Conservation (phyloP, 2,113 vertebrate genomes). For the Vidua chalybeata region DNA sequence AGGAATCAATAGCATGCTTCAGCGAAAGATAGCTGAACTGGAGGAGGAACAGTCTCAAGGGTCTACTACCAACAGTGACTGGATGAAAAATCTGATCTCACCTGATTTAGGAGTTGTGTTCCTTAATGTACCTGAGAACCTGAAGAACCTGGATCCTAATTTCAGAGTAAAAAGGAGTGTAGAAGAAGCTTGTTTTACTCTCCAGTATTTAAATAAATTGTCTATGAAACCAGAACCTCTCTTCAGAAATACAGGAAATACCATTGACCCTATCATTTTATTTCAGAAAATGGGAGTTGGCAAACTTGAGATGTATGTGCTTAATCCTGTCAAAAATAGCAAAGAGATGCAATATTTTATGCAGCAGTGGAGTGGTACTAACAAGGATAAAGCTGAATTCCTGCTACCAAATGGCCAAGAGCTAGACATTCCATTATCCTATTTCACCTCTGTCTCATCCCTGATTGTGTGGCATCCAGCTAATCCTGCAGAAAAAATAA, state of each 20-base stretch:
- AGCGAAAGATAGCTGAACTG: slow-evolving; percentile 87
- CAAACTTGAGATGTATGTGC: slow-evolving; percentile 95
- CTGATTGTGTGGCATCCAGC: slow-evolving; percentile 97
- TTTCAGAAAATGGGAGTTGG: slow-evolving; percentile 99
- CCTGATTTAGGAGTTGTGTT: slow-evolving; percentile 93
- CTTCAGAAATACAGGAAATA: slow-evolving; percentile 83
- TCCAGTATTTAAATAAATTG: slow-evolving; percentile 87
- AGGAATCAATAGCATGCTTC: slow-evolving; percentile 93
- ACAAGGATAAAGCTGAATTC: slow-evolving; percentile 89
- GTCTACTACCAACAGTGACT: slow-evolving; percentile 90
- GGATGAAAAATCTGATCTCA: slow-evolving; percentile 95
- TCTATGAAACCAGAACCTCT: slow-evolving; percentile 89
- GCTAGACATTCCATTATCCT: slow-evolving; percentile 88
- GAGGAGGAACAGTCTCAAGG: slow-evolving; percentile 94
- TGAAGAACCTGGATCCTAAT: slow-evolving; percentile 83
- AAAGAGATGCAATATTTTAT: slow-evolving; percentile 95
- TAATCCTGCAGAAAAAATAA: slow-evolving; percentile 93
- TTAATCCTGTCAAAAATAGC: slow-evolving; percentile 92
- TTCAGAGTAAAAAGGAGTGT: slow-evolving; percentile 83
- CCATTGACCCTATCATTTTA: slow-evolving; percentile 89
- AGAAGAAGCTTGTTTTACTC: slow-evolving; percentile 86
- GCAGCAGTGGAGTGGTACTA: slow-evolving; percentile 93
- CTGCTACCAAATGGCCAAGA: slow-evolving; percentile 88
- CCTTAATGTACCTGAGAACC: slow-evolving; percentile 88
- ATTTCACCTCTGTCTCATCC: slow-evolving; percentile 90